Evolutionary conservation across 2,797 vertebrate genomes (phyloP).

Genomic region (Ctenopoma multispine): DNA sequence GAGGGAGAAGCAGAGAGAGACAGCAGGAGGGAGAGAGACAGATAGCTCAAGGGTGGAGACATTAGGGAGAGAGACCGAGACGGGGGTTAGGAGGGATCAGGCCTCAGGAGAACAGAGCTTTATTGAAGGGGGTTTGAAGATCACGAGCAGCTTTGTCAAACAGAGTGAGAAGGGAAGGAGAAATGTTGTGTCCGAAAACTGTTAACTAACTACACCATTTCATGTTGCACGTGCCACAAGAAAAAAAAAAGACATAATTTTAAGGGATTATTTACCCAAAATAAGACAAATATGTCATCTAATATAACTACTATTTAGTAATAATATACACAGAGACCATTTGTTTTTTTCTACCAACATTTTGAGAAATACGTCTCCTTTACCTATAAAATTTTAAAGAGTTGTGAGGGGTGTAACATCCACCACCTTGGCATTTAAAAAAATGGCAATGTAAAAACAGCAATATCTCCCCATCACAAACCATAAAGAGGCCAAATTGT

Average conservation of each 20-base stretch:
- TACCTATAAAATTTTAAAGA: background rate
- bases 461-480: background rate
- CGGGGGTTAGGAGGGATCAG: constrained; percentile 66
- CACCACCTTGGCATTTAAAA: too few species aligned
- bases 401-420: too few species aligned
- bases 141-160: constrained; percentile 80
- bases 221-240: background rate
- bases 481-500: background rate
- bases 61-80: constrained; percentile 24
- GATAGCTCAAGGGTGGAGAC: constrained; percentile 15
- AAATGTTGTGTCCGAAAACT: constrained; percentile 54
- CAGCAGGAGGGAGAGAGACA: constrained; percentile 34
- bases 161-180: constrained; percentile 50
- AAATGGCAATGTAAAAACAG: background rate
- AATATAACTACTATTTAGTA: background rate
- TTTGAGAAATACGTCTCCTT: background rate
- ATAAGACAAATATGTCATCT: background rate
- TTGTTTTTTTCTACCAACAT: background rate
- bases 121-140: constrained; percentile 80
- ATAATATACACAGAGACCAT: too few species aligned
- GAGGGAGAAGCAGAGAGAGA: constrained; percentile 67
- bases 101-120: constrained; percentile 69
- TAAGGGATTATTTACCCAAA: background rate
- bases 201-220: constrained; percentile 14
- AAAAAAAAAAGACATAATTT: background rate